Conservation (phyloP, 2,888 invertebrate species). For the Agapostemon virescens region DNA sequence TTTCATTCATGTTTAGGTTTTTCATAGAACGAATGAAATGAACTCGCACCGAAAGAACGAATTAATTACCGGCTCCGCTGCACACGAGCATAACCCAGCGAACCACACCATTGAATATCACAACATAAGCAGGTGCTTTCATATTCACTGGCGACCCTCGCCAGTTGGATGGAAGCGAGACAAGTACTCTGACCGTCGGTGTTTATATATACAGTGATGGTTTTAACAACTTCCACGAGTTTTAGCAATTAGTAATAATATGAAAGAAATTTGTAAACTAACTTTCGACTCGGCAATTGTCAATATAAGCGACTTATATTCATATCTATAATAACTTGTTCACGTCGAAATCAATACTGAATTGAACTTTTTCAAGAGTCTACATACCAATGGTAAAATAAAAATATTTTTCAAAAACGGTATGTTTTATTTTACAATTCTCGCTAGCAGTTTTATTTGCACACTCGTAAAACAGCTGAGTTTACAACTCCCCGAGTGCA, state of each 20-base stretch:
- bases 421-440: not conserved
- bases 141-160: not conserved
- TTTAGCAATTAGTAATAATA: not conserved
- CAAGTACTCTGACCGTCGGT: not conserved
- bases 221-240: not conserved
- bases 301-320: not conserved
- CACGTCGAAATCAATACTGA: not conserved
- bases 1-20: not conserved
- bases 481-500: not conserved
- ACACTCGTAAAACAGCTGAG: not conserved
- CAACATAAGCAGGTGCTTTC: constrained; percentile 5
- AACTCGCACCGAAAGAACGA: not conserved
- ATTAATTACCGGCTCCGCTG: not conserved
- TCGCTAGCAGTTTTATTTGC: not conserved
- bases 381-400: not conserved
- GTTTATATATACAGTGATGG: not conserved
- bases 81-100: not conserved
- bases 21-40: not conserved
- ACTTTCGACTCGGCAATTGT: not conserved
- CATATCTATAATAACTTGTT: not conserved
- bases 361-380: not conserved
- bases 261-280: not conserved
- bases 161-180: not conserved
- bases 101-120: not conserved
- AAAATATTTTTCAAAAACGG: not conserved